Conservation (phyloP, 2,113 vertebrate genomes). For the Ceuthmochares aereus region DNA sequence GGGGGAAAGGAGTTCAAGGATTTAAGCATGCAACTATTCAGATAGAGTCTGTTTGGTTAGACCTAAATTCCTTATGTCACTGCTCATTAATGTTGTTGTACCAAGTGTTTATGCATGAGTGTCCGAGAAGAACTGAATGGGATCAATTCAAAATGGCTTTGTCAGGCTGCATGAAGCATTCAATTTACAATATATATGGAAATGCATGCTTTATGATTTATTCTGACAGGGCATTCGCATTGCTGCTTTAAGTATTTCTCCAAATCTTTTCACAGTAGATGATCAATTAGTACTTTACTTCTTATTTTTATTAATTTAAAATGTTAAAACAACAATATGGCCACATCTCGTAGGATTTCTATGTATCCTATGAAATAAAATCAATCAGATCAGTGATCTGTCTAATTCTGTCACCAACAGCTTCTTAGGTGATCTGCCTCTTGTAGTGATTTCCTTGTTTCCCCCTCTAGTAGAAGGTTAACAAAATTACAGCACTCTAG, state of each 20-base stretch:
- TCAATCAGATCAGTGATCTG: not conserved
- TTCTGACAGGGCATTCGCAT: conserved; percentile 46
- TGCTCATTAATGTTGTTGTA: conserved; percentile 55
- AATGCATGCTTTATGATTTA: conserved; percentile 21
- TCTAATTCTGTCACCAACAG: not conserved
- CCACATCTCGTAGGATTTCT: not conserved
- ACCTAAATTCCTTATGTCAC: conserved; percentile 58
- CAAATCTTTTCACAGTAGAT: not conserved
- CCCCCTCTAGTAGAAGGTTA: not conserved
- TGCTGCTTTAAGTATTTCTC: conserved; percentile 36
- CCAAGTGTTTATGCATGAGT: conserved; percentile 58
- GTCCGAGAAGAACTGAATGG: conserved; percentile 41
- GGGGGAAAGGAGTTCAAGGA: not conserved
- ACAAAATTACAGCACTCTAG: not conserved
- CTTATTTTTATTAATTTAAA: conserved; percentile 5
- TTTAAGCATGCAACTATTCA: not conserved
- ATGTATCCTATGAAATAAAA: not conserved
- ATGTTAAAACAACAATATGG: not conserved
- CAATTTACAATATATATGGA: not conserved
- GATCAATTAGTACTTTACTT: conserved; percentile 41
- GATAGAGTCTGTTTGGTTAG: conserved; percentile 39
- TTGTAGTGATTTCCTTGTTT: not conserved
- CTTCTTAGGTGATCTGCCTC: not conserved
- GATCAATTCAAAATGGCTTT: conserved; percentile 44
- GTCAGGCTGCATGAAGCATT: conserved; percentile 51